A percentile compares a stretch with the other conserved stretches of the same genome.
These are phyloP conservation scores for Branchellion lobata DNA, from an alignment of 2,888 invertebrate species.

Conservation along the genomic window DNA sequence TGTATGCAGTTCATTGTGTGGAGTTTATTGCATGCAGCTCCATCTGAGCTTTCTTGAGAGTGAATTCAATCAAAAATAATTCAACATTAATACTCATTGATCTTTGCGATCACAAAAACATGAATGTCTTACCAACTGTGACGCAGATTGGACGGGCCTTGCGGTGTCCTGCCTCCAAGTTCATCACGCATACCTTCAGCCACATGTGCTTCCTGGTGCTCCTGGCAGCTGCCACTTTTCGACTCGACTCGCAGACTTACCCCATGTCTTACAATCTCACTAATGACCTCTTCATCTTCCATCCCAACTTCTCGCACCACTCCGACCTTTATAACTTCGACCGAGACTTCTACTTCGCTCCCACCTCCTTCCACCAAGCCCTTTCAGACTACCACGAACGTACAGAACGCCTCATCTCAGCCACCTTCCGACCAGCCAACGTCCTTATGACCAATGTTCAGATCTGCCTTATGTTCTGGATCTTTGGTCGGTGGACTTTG, in stretches of 20 bases:
- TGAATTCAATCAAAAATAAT: too few species aligned
- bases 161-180: constrained; percentile 72
- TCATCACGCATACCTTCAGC: constrained; percentile 71
- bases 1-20: too few species aligned
- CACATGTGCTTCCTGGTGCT: constrained; percentile 71
- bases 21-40: too few species aligned
- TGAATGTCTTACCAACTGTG: too few species aligned
- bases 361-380: background rate
- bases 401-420: constrained; percentile 48
- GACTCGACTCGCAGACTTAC: constrained; percentile 48
- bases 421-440: constrained; percentile 57
- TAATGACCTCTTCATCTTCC: constrained; percentile 41
- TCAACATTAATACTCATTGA: too few species aligned
- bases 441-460: constrained; percentile 62
- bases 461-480: constrained; percentile 62
- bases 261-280: constrained; percentile 52
- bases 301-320: constrained; percentile 23
- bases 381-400: constrained; percentile 51
- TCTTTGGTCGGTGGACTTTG: constrained; percentile 57
- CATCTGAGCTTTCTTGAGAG: too few species aligned
- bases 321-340: background rate
- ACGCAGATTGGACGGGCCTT: constrained; percentile 60
- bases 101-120: too few species aligned
- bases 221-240: constrained; percentile 71
- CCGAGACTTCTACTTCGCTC: background rate